A percentile compares a stretch with the other conserved stretches of the same genome.
These are phyloP conservation scores for Chitala chitala DNA, from an alignment of 2,113 vertebrate genomes.

Conservation along the genomic window DNA sequence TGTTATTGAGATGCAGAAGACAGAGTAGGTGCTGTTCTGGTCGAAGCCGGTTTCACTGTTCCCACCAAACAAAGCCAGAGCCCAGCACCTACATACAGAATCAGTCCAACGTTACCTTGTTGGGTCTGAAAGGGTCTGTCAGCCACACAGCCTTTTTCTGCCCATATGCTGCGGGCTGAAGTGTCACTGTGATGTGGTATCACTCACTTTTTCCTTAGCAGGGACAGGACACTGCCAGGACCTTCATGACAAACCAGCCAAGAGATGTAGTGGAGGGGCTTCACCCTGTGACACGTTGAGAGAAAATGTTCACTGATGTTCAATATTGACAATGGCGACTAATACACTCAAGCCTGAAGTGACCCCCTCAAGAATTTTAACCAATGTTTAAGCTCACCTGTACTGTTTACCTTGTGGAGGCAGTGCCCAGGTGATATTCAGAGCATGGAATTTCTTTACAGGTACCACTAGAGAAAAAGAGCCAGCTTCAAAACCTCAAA, in stretches of 20 bases:
- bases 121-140: no score
- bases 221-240: slow-evolving; percentile 84
- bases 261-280: slow-evolving; percentile 91
- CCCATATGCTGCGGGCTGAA: no score
- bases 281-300: slow-evolving; percentile 37
- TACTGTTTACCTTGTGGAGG: slow-evolving; percentile 84
- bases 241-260: slow-evolving; percentile 95
- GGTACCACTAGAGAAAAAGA: slow-evolving; percentile 76
- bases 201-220: slow-evolving; percentile 84
- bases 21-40: slow-evolving; percentile 90
- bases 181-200: slow-evolving; percentile 15
- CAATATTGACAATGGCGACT: not conserved
- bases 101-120: no score
- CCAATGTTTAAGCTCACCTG: slow-evolving; percentile 64
- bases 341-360: no score
- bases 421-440: slow-evolving; percentile 89
- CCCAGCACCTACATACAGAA: slow-evolving; percentile 78
- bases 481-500: not conserved
- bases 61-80: slow-evolving; percentile 84
- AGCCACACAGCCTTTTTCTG: not conserved
- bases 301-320: not conserved
- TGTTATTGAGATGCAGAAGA: slow-evolving; percentile 90
- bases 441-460: slow-evolving; percentile 82
- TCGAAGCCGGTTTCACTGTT: slow-evolving; percentile 94
- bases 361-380: not conserved